Conservation (phyloP, 2,888 invertebrate genomes). For the Oligia fasciuncula region DNA sequence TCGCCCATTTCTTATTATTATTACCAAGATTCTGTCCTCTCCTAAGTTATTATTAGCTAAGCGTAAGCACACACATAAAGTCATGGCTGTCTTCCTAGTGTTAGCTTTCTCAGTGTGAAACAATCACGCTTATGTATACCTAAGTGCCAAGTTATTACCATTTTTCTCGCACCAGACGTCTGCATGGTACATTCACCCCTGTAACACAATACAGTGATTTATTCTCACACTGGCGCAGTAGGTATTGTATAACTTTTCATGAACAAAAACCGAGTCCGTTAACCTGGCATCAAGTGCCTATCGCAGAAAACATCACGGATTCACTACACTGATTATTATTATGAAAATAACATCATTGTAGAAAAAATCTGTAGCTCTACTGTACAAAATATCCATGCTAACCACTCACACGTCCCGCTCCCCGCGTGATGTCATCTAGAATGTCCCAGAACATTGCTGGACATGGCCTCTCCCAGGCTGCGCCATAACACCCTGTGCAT, state of each 20-base stretch:
- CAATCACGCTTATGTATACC: not conserved
- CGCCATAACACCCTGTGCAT: not conserved
- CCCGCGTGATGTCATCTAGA: no score
- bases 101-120: not conserved
- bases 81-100: not conserved
- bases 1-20: constrained; percentile 14
- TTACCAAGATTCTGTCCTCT: constrained; percentile 8
- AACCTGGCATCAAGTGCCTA: constrained; percentile 47
- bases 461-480: not conserved
- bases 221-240: constrained; percentile 50
- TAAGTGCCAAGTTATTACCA: constrained; percentile 18
- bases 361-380: constrained; percentile 8
- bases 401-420: no score
- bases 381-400: not conserved
- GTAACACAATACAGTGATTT: constrained; percentile 50
- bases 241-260: constrained; percentile 53
- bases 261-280: constrained; percentile 60
- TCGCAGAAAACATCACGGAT: constrained; percentile 42
- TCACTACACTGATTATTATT: constrained; percentile 22
- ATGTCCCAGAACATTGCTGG: not conserved
- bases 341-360: constrained; percentile 32
- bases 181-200: constrained; percentile 41
- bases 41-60: not conserved
- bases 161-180: constrained; percentile 46
- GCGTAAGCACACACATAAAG: not conserved